These are phyloP conservation scores for Nomia melanderi DNA, from an alignment of 1,140 invertebrate species.

Conservation along the genomic window DNA sequence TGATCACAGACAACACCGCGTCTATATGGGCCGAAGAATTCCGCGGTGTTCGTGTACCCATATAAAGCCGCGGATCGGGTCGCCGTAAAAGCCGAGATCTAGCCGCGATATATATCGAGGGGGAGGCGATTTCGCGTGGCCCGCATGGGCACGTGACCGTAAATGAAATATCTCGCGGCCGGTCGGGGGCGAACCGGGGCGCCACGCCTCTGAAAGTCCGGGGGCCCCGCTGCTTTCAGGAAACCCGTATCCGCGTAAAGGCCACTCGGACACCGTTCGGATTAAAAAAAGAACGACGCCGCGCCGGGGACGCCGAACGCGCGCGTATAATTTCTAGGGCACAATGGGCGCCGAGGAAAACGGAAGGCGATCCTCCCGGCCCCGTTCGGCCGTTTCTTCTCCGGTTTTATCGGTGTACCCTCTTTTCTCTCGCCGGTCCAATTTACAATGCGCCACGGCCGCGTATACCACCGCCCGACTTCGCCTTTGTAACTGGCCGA, in stretches of 20 bases:
- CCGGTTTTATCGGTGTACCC: neutral
- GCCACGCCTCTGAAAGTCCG: slow-evolving; percentile 28
- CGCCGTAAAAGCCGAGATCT: slow-evolving; percentile 23
- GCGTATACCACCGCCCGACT: too few species aligned
- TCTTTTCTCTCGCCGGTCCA: neutral
- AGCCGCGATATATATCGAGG: slow-evolving; percentile 26
- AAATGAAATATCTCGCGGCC: slow-evolving; percentile 38
- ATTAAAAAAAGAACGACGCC: slow-evolving; percentile 31
- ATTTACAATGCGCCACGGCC: neutral
- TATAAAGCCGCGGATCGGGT: slow-evolving; percentile 33
- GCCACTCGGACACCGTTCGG: slow-evolving; percentile 7
- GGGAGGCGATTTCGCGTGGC: slow-evolving; percentile 44
- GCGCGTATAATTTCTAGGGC: slow-evolving; percentile 35
- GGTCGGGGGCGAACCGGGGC: slow-evolving; percentile 20
- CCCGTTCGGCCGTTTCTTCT: neutral
- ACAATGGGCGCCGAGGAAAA: slow-evolving; percentile 6
- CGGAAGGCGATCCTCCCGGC: neutral
- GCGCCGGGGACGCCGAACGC: neutral
- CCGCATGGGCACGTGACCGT: slow-evolving; percentile 36
- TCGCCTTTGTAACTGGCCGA: neutral
- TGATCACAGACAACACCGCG: neutral
- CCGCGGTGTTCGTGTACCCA: slow-evolving; percentile 1
- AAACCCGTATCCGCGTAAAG: slow-evolving; percentile 17
- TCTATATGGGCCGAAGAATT: neutral
- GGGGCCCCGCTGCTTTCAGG: slow-evolving; percentile 3